Evolutionary conservation across 64 coral and sea anemone genomes (phyloP).

Genomic region (Exaiptasia diaphana): DNA sequence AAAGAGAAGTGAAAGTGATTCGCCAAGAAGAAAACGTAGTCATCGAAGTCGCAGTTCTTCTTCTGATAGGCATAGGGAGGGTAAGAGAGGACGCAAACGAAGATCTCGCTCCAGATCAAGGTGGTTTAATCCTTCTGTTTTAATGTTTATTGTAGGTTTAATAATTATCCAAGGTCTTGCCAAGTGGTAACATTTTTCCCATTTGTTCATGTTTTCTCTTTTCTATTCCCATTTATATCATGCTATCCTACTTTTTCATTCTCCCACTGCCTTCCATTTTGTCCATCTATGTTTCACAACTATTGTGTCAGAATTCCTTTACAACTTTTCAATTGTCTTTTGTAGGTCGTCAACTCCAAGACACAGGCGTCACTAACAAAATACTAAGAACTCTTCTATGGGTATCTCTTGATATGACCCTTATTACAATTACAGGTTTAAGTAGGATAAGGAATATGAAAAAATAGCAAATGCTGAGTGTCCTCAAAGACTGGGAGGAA

Average conservation of each 20-base stretch:
- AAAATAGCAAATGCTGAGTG: no score
- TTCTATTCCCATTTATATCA: not conserved
- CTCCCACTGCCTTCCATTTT: no score
- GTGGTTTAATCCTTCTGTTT: constrained; percentile 32
- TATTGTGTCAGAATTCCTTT: not conserved
- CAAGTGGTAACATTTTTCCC: not conserved
- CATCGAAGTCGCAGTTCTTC: not conserved
- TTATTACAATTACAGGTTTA: no score
- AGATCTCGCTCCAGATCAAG: constrained; percentile 48
- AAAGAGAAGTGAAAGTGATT: constrained; percentile 24
- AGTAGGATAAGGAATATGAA: no score
- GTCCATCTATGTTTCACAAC: not conserved
- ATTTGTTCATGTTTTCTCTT: not conserved
- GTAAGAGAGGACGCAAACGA: constrained; percentile 53
- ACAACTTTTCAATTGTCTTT: not conserved
- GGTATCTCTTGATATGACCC: no score
- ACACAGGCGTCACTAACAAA: not conserved
- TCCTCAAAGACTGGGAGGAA: no score
- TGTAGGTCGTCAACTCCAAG: constrained; percentile 10
- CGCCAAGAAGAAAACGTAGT: not conserved
- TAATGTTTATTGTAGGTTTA: not conserved
- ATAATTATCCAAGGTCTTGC: no score
- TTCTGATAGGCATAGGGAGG: constrained; percentile 9
- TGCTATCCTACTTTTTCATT: not conserved
- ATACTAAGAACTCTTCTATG: no score